Evolutionary conservation across 2,113 vertebrate genomes (phyloP), one percentile per base, ranked within the genome.

Genomic region (Origma solitaria): DNA sequence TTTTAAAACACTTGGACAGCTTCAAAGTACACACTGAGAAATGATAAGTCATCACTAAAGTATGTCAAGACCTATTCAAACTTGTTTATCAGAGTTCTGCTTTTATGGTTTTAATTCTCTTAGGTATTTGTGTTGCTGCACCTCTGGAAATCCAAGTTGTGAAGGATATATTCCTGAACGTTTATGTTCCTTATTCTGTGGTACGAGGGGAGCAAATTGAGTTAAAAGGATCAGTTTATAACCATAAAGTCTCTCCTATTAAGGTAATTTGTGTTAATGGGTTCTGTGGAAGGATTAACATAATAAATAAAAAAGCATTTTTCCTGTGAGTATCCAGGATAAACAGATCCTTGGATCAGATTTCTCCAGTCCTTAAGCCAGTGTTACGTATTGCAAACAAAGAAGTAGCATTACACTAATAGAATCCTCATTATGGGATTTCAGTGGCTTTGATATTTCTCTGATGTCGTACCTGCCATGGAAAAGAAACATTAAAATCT

Each of bases 121-220:
- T 95, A 99, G 99, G 99, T 38, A 97, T 99, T 37, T 99, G 99
- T 96, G 98, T 99, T 20, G 97, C 99, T 10, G 96, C 98, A 12
- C 97, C 98, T 2, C 31, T 98, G 70, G 92, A 97, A 82, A 93
- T 99, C 76, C 92, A 79, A 0, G 98, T 99, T 51, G 85, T 84
- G 23, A 98, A 99, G 97, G 97, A 97, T 1, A 42, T 99, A 73
- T 99, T 99, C 35, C 30, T 99, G 58, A 98, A 98, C 9, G 27
- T 99, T 77, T 98, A 98, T 14, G 90, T 99, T 64, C 99, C 99
- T 2, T 99, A 99, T 64, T 99, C 99, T 42, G 97, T 99, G 90
- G 97, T 99, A n/a, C 95, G 99, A 85, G 99, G 99, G 49, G 99
- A 99, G 60, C 99, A 99, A 90, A 96, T 99, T 33, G 97, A 99